These are phyloP conservation scores for Gobio occitaniae DNA, from an alignment of 2,797 vertebrate species.

Conservation along the genomic window DNA sequence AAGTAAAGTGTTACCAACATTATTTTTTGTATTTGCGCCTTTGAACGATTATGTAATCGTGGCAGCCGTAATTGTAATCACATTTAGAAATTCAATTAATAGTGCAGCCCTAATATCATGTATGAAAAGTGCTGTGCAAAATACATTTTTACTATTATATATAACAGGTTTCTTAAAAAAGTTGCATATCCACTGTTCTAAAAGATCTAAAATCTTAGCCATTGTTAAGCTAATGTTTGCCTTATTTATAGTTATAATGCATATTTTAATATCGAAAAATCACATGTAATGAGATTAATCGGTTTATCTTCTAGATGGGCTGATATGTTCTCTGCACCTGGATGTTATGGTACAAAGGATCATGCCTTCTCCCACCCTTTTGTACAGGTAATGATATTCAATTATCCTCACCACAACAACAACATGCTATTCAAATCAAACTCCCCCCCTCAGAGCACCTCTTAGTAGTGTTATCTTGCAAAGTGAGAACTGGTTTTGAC, in stretches of 20 bases:
- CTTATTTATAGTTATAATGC: not conserved
- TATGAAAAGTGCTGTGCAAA: not conserved
- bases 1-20: too few relatives aligned
- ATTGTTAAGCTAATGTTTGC: not conserved
- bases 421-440: not conserved
- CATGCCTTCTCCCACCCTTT: slow-evolving; percentile 89
- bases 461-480: not conserved
- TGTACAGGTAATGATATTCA: slow-evolving; percentile 83
- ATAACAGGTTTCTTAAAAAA: not conserved
- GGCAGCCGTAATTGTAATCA: too few relatives aligned
- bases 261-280: slow-evolving; percentile 9
- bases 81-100: too few relatives aligned
- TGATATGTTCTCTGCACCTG: slow-evolving; percentile 81
- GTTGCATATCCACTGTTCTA: not conserved
- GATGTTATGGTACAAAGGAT: slow-evolving; percentile 73
- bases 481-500: slow-evolving; percentile 15
- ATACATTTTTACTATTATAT: not conserved
- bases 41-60: too few relatives aligned
- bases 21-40: too few relatives aligned
- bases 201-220: not conserved
- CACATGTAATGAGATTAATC: not conserved
- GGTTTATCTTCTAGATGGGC: slow-evolving; percentile 84
- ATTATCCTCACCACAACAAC: not conserved
- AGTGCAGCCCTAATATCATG: not conserved
- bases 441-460: not conserved